Base-by-base conservation (phyloP, 1,140 invertebrate species). In the Leptopilina boulardi region DNA sequence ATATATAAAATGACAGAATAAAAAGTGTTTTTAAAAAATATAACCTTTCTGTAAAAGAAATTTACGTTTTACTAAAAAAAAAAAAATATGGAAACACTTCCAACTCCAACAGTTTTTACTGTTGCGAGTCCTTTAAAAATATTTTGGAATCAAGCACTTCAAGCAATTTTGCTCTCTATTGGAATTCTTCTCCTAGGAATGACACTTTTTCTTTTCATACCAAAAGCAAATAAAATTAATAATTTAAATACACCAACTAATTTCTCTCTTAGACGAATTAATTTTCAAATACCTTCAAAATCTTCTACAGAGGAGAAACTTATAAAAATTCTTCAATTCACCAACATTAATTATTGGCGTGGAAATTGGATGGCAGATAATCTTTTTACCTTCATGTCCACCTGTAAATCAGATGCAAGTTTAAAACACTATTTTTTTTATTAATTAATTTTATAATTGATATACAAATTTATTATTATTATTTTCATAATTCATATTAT, bases 121-220 rank as follows among this genome's bases (percentile, higher is more conserved):
- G 23, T 26, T 23, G 21, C 19, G 23, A 59, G 19, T 26, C 21
- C 56, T 9, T 15, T 59, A 9, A 59, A 26, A 26, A 59, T 59
- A 59, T 59, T 59, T 59, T 59, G 56, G 56, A 59, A 59, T 11
- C 56, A 59, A 59, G 56, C 56, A 21, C 0, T 59, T 13, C 56
- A 59, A 1, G 23, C 13, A 26, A 59, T 59, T 59, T 59, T 59
- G 13, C 56, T 59, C 11, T 2, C 5, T 15, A 21, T 59, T 15
- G 23, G 21, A 59, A 59, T 59, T 26, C 8, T 10, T 59, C 23
- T 59, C 2, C 56, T 59, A 11, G 56, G 2, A 59, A 59, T 59
- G 56, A 21, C 56, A 59, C 56, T 59, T 13, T 9, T 59, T 59
- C 56, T 59, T 30, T 59, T 59, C 11, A 26, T 59, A 26, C 56